These are phyloP conservation scores for Uloborus plumipes DNA, from an alignment of 2,888 invertebrate genomes.

Conservation along the genomic window DNA sequence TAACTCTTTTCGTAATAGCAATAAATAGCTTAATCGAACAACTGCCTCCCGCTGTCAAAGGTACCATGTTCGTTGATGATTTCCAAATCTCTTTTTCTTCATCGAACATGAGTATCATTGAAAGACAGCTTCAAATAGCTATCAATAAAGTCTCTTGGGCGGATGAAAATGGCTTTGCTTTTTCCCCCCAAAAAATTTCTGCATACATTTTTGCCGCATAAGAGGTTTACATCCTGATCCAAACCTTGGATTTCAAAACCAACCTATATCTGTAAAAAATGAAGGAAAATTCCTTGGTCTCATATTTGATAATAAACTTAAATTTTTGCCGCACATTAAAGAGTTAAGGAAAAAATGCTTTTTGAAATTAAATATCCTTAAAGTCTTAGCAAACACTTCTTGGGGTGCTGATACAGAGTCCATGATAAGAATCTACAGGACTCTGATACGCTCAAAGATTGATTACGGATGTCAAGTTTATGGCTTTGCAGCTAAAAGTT, in stretches of 20 bases:
- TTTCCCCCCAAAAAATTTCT: conserved; percentile 47
- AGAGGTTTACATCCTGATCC: conserved; percentile 4
- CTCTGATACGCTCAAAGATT: background rate
- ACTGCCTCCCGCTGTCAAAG: background rate
- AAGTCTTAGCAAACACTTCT: background rate
- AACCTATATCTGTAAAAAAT: background rate
- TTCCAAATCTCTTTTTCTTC: background rate
- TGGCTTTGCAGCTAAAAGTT: background rate
- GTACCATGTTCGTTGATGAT: conserved; percentile 1
- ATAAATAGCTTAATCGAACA: too few relatives aligned
- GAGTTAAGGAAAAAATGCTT: background rate
- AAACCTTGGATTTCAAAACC: background rate
- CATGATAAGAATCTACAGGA: background rate
- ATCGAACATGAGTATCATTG: background rate
- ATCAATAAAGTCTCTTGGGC: conserved; percentile 8
- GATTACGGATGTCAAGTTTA: background rate
- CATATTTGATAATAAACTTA: background rate
- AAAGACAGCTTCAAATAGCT: conserved; percentile 5
- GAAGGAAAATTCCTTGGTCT: background rate
- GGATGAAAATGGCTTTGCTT: conserved; percentile 10
- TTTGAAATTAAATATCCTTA: background rate
- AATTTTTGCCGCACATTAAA: background rate
- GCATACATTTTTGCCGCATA: background rate
- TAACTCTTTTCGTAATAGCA: conserved; percentile 8
- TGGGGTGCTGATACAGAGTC: background rate